Conservation (phyloP, 2,888 invertebrate species). For the Acanthopleura granulata region DNA sequence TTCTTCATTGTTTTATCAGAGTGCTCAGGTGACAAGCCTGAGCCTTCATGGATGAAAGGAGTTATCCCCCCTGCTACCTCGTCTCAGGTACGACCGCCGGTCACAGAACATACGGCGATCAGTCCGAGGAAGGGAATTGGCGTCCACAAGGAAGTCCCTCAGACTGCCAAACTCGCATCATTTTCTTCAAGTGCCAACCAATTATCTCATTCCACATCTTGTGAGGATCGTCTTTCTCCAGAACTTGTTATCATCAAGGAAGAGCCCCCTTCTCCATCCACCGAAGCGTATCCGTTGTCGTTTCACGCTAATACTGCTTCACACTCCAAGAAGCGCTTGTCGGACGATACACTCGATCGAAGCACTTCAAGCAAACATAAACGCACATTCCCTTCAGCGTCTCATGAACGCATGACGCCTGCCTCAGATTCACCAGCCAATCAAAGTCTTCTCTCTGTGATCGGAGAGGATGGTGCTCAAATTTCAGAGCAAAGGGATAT, state of each 20-base stretch:
- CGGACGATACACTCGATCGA: background rate
- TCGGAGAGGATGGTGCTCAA: background rate
- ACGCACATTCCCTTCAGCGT: background rate
- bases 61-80: background rate
- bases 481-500: too few relatives aligned
- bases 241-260: background rate
- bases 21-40: background rate
- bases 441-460: background rate
- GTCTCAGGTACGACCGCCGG: too few relatives aligned
- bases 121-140: background rate
- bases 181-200: too few relatives aligned
- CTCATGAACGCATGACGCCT: background rate
- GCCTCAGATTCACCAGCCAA: background rate
- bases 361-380: background rate
- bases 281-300: background rate
- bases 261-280: background rate
- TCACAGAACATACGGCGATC: background rate
- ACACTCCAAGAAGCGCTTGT: background rate
- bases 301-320: background rate
- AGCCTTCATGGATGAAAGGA: conserved; percentile 10
- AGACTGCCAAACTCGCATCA: background rate
- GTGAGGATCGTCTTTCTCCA: background rate
- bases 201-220: too few relatives aligned
- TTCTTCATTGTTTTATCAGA: background rate
- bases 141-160: background rate